These are phyloP conservation scores for Mormyrus lacerda DNA, from an alignment of 2,113 vertebrate species.

Conservation along the genomic window DNA sequence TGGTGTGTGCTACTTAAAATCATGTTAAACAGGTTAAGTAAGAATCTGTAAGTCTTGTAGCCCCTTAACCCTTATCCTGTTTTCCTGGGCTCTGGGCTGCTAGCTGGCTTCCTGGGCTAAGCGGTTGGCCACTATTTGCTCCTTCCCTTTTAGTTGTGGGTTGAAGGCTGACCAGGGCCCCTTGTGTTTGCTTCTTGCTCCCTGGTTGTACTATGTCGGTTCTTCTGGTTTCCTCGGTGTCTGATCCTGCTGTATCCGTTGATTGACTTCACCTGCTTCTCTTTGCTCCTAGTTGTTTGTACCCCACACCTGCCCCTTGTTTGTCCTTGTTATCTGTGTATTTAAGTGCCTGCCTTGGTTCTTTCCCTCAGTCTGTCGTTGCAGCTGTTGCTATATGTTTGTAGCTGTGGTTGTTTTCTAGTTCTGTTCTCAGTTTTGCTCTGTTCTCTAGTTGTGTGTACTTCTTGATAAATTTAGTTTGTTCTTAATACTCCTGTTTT, in stretches of 20 bases:
- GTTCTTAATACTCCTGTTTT: background rate
- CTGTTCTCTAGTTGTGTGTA: background rate
- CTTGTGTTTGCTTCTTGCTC: background rate
- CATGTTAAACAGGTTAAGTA: background rate
- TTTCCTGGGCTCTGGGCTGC: no score
- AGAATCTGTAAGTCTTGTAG: background rate
- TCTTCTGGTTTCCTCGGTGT: background rate
- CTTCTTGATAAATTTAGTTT: background rate
- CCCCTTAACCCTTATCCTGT: no score
- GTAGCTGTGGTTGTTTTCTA: background rate
- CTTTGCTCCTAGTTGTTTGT: background rate
- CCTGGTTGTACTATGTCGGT: background rate
- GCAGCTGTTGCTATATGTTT: background rate
- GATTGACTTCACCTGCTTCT: background rate
- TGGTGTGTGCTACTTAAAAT: no score
- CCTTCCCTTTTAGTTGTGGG: no score
- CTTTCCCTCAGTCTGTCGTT: background rate
- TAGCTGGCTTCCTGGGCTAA: no score
- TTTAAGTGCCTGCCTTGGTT: background rate
- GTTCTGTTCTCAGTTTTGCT: background rate
- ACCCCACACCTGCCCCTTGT: background rate
- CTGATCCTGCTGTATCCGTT: background rate
- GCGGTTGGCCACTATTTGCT: no score
- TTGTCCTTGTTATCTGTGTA: background rate
- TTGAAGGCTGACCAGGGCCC: no score